A percentile compares a stretch with the other conserved stretches of the same genome.
These are phyloP conservation scores for Ictalurus punctatus DNA, from an alignment of 2,113 vertebrate genomes.

Conservation along the genomic window DNA sequence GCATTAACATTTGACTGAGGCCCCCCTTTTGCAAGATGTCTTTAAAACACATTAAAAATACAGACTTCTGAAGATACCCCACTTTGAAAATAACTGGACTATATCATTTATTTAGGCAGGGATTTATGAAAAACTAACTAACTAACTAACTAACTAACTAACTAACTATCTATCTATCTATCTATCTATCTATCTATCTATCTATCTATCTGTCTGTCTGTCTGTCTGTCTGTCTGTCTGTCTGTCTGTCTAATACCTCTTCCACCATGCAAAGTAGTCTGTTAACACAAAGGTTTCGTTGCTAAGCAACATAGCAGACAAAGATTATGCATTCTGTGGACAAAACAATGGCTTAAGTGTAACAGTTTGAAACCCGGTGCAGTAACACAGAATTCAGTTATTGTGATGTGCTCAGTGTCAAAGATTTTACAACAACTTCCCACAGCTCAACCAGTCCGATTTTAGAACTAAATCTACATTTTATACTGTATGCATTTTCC, in stretches of 20 bases:
- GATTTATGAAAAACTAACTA: too few species aligned
- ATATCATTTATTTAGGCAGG: too few species aligned
- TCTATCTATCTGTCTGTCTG: neutral
- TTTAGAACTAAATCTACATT: neutral
- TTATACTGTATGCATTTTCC: neutral
- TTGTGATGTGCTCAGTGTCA: neutral
- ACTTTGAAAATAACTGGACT: too few species aligned
- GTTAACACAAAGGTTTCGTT: neutral
- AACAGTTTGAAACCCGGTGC: neutral
- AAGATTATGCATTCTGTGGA: neutral
- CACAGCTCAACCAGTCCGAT: neutral
- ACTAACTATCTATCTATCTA: too few species aligned
- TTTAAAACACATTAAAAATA: too few species aligned
- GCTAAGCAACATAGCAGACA: conserved; percentile 3
- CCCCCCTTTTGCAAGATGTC: too few species aligned
- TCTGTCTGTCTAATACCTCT: neutral
- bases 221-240: neutral
- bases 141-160: too few species aligned
- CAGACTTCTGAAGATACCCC: too few species aligned
- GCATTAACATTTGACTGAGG: too few species aligned
- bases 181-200: too few species aligned
- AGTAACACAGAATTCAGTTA: neutral
- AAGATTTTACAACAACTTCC: neutral
- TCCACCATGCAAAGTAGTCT: neutral
- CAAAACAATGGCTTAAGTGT: neutral